Evolutionary conservation across 2,888 invertebrate species (phyloP).

Genomic region (Zaprionus bogoriensis): DNA sequence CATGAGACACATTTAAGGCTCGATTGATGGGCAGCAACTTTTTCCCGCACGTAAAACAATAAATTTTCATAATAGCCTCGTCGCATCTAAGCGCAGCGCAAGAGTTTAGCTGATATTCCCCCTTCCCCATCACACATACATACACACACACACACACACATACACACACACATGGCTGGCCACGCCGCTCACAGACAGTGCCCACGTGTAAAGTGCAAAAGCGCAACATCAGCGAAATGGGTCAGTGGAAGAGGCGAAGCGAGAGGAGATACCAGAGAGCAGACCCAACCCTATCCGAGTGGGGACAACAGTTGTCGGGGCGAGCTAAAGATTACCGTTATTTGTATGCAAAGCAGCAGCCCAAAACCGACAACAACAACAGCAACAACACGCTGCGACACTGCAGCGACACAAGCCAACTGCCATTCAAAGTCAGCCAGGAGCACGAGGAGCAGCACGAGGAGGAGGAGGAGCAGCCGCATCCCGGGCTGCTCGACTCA

Average conservation of each 20-base stretch:
- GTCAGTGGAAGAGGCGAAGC: conserved; percentile 8
- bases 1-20: too few species aligned
- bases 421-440: conserved; percentile 58
- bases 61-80: conserved; percentile 59
- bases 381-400: conserved; percentile 39
- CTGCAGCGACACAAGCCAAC: conserved; percentile 49
- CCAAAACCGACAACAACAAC: conserved; percentile 51
- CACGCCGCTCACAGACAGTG: conserved; percentile 1
- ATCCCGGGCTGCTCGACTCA: too few species aligned
- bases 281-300: conserved; percentile 8
- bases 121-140: too few species aligned
- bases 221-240: conserved; percentile 60
- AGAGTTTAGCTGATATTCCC: not conserved
- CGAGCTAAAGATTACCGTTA: conserved; percentile 59
- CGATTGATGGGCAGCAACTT: too few species aligned
- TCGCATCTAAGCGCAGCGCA: not conserved
- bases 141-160: conserved; percentile 19
- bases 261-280: not conserved
- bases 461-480: not conserved
- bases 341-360: conserved; percentile 70
- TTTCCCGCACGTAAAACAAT: conserved; percentile 59
- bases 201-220: conserved; percentile 54
- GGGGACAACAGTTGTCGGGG: conserved; percentile 7
- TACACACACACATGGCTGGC: not conserved
- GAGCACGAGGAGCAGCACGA: not conserved